phyloP scores from a whole-genome alignment of 2,888 invertebrate genomes.

The Trichopoda pennipes region DNA sequence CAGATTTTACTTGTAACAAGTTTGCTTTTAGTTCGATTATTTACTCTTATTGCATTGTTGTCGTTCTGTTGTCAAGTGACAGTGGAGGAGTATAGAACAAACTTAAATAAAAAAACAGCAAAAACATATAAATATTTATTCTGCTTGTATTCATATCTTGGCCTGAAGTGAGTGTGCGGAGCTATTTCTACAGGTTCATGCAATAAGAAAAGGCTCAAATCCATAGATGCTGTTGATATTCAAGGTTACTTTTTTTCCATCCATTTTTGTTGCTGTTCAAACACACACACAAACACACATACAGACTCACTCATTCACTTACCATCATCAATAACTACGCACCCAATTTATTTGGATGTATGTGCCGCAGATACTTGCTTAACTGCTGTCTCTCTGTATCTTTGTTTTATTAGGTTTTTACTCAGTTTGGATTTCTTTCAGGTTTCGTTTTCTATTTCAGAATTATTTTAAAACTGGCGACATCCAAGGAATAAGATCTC shows the following conservation, averaged over 20 bases:
- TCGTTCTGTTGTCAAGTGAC: slow-evolving; percentile 66
- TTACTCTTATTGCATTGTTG: slow-evolving; percentile 56
- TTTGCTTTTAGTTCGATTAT: slow-evolving; percentile 40
- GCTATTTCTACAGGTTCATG: slow-evolving; percentile 55
- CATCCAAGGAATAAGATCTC: slow-evolving; percentile 60
- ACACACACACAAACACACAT: slow-evolving; percentile 1
- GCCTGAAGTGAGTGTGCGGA: background rate
- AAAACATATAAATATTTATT: slow-evolving; percentile 35
- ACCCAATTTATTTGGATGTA: slow-evolving; percentile 45
- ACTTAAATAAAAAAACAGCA: slow-evolving; percentile 21
- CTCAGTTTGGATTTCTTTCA: slow-evolving; percentile 43
- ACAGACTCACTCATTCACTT: background rate
- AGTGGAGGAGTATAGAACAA: slow-evolving; percentile 67
- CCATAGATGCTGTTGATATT: slow-evolving; percentile 62
- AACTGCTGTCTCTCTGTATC: background rate
- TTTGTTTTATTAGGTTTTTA: slow-evolving; percentile 19
- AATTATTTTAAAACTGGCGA: slow-evolving; percentile 60
- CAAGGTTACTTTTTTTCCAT: slow-evolving; percentile 65
- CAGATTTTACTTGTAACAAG: slow-evolving; percentile 40
- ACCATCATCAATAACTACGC: slow-evolving; percentile 56
- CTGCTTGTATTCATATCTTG: slow-evolving; percentile 40
- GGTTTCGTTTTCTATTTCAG: slow-evolving; percentile 48
- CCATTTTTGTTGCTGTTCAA: slow-evolving; percentile 17
- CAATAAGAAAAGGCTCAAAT: slow-evolving; percentile 33
- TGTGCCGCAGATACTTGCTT: slow-evolving; percentile 3